Conservation (phyloP, 2,888 invertebrate genomes). For the Tillus elongatus region DNA sequence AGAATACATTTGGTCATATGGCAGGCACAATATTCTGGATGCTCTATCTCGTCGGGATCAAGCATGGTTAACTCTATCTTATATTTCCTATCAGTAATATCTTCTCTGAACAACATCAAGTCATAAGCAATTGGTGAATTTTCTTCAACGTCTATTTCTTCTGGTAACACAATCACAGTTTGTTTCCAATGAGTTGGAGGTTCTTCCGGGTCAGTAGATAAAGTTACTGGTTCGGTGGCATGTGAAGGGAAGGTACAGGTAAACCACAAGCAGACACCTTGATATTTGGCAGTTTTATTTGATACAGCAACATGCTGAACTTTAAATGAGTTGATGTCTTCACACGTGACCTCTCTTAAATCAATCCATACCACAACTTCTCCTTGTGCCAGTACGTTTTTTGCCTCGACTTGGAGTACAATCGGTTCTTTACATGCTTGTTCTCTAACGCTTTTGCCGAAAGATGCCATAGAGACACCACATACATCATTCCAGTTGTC, state of each 20-base stretch:
- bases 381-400: slow-evolving; percentile 56
- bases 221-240: slow-evolving; percentile 34
- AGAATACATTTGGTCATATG: slow-evolving; percentile 71
- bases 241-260: slow-evolving; percentile 59
- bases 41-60: slow-evolving; percentile 59
- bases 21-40: slow-evolving; percentile 71
- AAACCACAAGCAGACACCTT: slow-evolving; percentile 77
- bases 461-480: slow-evolving; percentile 68
- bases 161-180: slow-evolving; percentile 65
- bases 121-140: slow-evolving; percentile 62
- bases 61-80: slow-evolving; percentile 60
- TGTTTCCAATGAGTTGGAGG: slow-evolving; percentile 66
- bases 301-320: slow-evolving; percentile 54
- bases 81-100: slow-evolving; percentile 50
- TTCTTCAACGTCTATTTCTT: slow-evolving; percentile 48
- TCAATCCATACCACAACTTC: slow-evolving; percentile 60
- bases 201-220: slow-evolving; percentile 51
- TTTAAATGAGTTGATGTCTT: slow-evolving; percentile 52
- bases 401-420: slow-evolving; percentile 47
- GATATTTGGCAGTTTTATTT: slow-evolving; percentile 52
- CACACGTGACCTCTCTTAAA: slow-evolving; percentile 50
- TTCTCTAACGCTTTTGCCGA: slow-evolving; percentile 54
- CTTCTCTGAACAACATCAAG: slow-evolving; percentile 50
- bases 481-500: slow-evolving; percentile 70
- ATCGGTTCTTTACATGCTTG: slow-evolving; percentile 59